These are phyloP conservation scores for Augochlora pura DNA, from an alignment of 1,140 invertebrate genomes.

Conservation along the genomic window DNA sequence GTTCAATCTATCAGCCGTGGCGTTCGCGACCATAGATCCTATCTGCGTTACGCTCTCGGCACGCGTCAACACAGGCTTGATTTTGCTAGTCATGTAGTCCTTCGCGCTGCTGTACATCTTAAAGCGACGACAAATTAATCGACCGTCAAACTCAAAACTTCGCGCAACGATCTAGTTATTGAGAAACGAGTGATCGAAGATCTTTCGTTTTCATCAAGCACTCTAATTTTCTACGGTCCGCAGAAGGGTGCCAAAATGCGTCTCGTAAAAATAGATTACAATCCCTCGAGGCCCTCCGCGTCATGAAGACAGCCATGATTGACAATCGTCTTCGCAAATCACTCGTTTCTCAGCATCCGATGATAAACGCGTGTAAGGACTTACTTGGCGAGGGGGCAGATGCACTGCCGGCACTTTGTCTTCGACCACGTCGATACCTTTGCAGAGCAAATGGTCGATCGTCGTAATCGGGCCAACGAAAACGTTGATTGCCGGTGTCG, in stretches of 20 bases:
- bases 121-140: background rate
- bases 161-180: too few relatives aligned
- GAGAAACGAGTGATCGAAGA: too few relatives aligned
- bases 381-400: conserved; percentile 88
- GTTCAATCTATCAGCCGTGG: conserved; percentile 86
- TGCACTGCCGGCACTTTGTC: conserved; percentile 88
- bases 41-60: conserved; percentile 90
- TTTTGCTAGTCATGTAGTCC: conserved; percentile 85
- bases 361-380: conserved; percentile 33
- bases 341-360: too few relatives aligned
- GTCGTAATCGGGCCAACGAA: conserved; percentile 85
- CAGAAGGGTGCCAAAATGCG: too few relatives aligned
- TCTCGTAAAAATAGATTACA: too few relatives aligned
- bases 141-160: background rate
- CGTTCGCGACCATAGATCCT: conserved; percentile 85
- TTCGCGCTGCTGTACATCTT: conserved; percentile 89
- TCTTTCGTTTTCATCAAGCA: too few relatives aligned
- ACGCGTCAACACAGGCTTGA: conserved; percentile 85
- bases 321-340: too few relatives aligned
- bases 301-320: too few relatives aligned
- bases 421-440: conserved; percentile 88
- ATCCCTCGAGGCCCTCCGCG: too few relatives aligned
- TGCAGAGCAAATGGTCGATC: conserved; percentile 88
- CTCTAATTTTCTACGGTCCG: too few relatives aligned
- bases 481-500: conserved; percentile 84